Conservation (phyloP, 1,140 invertebrate species). For the Nephila pilipes region DNA sequence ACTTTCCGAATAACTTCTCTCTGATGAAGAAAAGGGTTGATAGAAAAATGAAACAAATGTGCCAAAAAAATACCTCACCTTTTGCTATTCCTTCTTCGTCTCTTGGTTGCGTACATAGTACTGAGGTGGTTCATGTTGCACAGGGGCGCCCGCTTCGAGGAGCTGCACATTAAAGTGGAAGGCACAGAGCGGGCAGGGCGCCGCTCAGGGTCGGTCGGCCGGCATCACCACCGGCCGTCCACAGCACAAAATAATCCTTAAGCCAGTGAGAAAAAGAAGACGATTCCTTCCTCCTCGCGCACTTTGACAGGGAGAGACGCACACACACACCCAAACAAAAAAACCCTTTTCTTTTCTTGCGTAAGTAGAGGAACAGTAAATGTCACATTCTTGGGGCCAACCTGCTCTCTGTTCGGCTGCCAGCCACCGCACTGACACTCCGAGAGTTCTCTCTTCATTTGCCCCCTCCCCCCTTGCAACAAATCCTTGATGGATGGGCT, state of each 20-base stretch:
- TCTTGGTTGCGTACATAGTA: slow-evolving; percentile 96
- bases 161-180: slow-evolving; percentile 62
- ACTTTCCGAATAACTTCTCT: no score
- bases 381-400: background rate
- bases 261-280: background rate
- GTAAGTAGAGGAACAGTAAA: background rate
- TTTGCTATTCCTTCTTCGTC: slow-evolving; percentile 94
- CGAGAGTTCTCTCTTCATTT: slow-evolving; percentile 68
- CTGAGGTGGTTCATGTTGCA: slow-evolving; percentile 90
- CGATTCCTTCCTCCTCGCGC: background rate
- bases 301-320: background rate
- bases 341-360: no score
- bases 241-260: background rate
- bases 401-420: background rate
- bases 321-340: no score
- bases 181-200: slow-evolving; percentile 7
- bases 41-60: no score
- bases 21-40: no score
- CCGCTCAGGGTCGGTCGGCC: slow-evolving; percentile 19
- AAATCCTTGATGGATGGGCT: slow-evolving; percentile 67
- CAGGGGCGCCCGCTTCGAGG: slow-evolving; percentile 15
- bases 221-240: slow-evolving; percentile 28
- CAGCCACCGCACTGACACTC: slow-evolving; percentile 65
- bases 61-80: no score
- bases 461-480: slow-evolving; percentile 15